Base-by-base conservation (phyloP, 1,140 invertebrate species). In the Euglossa dilemma region DNA sequence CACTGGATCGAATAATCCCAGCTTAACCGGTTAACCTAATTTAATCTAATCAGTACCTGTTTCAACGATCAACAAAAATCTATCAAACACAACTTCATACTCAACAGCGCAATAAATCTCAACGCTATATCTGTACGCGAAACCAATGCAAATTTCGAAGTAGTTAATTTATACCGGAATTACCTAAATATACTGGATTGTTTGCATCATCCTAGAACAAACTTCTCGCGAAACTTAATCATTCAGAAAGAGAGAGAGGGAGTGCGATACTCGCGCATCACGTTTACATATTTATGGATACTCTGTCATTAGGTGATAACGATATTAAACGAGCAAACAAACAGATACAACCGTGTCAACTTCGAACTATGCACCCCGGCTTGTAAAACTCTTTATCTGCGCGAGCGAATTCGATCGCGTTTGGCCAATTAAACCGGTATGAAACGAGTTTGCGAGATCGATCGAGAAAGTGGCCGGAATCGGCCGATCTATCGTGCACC, bases 391-490 rank as follows among this genome's bases (percentile, higher is more conserved):
- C 43, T 78, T n/a, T 79, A 85, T 87, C 78, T 36, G 36, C 8
- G 16, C 59, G 28, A 25, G 64, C 77, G 70, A 77, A 87, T 86
- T 81, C 66, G 64, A 70, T 85, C 78, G 75, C 66, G 83, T 74
- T 81, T 71, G 78, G 72, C 64, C 83, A 82, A 88, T 88, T 88
- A 82, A 82, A 85, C 73, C 57, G 70, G 52, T 77, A 74, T 71
- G 64, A 88, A 91, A 91, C 88, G 84, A 86, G 89, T 90, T 87
- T 80, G 83, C 56, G 61, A 73, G 82, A 85, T 89, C 80, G 72
- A 80, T 76, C 86, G 87, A 85, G 90, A 91, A 90, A 91, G 87
- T 90, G 59, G 89, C 87, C 87, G 80, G 80, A 80, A 86, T 64
- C 85, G 80, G 67, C n/a, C 76, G 76, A 67, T 76, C 61, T 74